Evolutionary conservation across 2,888 invertebrate genomes (phyloP), one percentile per base, ranked within the genome.

Genomic region (Erannis defoliaria): DNA sequence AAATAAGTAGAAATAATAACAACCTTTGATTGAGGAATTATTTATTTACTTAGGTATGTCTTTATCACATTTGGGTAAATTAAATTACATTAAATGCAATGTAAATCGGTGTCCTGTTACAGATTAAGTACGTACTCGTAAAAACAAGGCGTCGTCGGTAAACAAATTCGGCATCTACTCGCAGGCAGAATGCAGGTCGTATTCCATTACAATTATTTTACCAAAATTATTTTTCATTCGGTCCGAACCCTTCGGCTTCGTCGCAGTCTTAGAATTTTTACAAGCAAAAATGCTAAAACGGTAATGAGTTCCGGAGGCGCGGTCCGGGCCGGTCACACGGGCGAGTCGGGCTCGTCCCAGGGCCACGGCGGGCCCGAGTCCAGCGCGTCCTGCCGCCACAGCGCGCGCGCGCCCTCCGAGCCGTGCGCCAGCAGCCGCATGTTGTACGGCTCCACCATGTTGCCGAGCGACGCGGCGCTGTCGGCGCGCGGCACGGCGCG

Each of bases 311-410:
- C 35, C 49, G 48, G 26, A 21, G 31, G 42, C 42, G n/a, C 35
- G 53, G 8, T 26, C 26, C 62, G 56, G 49, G 19, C 33, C 42
- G 35, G 43, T 90, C 91, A 93, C 42, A 93, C 93, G 55, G 90
- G 86, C 5, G 91, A 91, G 81, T 93, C 93, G 18, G 93, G 90
- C 73, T 90, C 89, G 74, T 88, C 89, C 88, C 90, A 89, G n/a
- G 89, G 90, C 91, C 92, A 92, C 37, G 92, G 91, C 77, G 92
- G 90, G 71, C 76, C 86, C 55, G 88, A 62, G 78, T 92, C 92
- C 46, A 93, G 77, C 64, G 93, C 93, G 84, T 93, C 90, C 81
- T 93, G 93, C 0, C 93, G 85, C 93, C 93, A 93, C 70, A 93
- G 86, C 51, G 80, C 78, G 63, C 91, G 87, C 59, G 81, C 72